Base-by-base conservation (phyloP, 2,888 invertebrate genomes). In the Geophilus truncorum region DNA sequence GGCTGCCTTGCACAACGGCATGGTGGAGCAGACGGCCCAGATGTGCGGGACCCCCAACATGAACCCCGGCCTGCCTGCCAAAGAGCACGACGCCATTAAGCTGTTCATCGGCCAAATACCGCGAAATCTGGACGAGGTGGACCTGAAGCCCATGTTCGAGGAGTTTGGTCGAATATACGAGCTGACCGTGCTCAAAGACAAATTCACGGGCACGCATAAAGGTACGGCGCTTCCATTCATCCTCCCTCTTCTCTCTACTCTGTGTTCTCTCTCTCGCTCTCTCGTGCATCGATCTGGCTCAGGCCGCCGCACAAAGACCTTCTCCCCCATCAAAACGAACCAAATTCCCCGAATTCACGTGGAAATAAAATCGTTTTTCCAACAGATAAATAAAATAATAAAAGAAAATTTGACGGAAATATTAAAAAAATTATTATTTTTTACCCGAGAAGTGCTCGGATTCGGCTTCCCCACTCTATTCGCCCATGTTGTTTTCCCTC, bases 141-240 rank as follows among this genome's bases (percentile, higher is more conserved):
- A 95, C 85, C 89, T 96, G 32, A 89, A 95, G 79, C 95, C 95
- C 40, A 92, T 96, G 90, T 95, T 96, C 87, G 95, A 96, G 87
- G 93, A 94, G 88, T 96, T 94, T 85, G 96, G 96, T 81, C 94
- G 94, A 88, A 96, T 96, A 86, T 95, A 95, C 88, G 96, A 97
- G 90, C 92, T 97, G 86, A 95, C 95, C 82, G 94, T 97, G 82
- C 92, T 97, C 84, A 96, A 95, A 90, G 96, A 97, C 88, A 94
- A 96, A 87, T 93, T 94, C 90, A 96, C 96, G 81, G 96, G 96
- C 83, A 94, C 96, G 92, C 96, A 96, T 88, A 96, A 96, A 92
- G 96, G 95, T 94, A 86, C 87, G 75, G 30, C 32, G 75, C 75
- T 75, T 28, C 32, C 75, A 30, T 32, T 75, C 75, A 30, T 28